Evolutionary conservation across 2,888 invertebrate genomes (phyloP).

Genomic region (Eilema caniola): DNA sequence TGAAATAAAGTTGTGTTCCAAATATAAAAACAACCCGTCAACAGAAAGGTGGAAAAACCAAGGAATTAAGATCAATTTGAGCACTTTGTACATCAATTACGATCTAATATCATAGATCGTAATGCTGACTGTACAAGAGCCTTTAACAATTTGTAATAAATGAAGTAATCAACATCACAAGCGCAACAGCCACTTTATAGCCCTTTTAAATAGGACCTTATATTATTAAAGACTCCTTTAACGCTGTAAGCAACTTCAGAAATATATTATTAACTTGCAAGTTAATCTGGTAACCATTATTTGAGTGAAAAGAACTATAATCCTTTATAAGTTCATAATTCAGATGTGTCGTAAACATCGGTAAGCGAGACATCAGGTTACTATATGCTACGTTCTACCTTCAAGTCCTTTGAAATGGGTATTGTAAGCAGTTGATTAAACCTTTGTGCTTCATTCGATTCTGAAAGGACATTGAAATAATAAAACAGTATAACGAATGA

Average conservation of each 20-base stretch:
- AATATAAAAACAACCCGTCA: no score
- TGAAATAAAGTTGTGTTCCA: no score
- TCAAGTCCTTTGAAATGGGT: neutral
- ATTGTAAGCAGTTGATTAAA: neutral
- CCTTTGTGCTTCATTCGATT: neutral
- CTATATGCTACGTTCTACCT: neutral
- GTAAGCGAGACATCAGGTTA: neutral
- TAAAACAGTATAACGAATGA: neutral
- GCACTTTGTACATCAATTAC: no score
- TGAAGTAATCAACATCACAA: slow-evolving; percentile 4
- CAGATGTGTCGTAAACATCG: neutral
- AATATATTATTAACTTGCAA: slow-evolving; percentile 3
- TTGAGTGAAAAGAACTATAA: slow-evolving; percentile 11
- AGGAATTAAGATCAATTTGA: no score
- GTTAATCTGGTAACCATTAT: slow-evolving; percentile 14
- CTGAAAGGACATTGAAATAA: neutral
- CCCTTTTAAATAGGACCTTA: slow-evolving; percentile 3
- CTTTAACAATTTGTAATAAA: slow-evolving; percentile 14
- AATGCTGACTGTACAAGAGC: no score
- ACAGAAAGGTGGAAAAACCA: no score
- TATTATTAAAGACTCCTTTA: slow-evolving; percentile 8
- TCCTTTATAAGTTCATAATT: slow-evolving; percentile 6
- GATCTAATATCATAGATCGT: no score
- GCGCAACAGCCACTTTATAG: neutral
- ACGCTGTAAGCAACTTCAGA: neutral